These are phyloP conservation scores for Oncopeltus fasciatus DNA, from an alignment of 1,140 invertebrate species.

Conservation along the genomic window DNA sequence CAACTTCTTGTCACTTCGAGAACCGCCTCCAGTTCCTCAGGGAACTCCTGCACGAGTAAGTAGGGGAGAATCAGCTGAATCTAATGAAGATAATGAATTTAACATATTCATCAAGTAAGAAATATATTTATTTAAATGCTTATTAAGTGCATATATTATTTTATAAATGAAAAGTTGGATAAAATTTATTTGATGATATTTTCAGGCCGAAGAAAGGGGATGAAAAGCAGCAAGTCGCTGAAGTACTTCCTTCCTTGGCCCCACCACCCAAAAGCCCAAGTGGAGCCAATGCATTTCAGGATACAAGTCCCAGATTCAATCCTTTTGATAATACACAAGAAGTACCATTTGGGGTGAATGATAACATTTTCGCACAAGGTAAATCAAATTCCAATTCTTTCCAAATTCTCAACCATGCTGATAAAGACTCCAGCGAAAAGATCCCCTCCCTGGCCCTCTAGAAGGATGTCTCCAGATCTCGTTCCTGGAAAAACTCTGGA, in stretches of 20 bases:
- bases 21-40: constrained; percentile 44
- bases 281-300: constrained; percentile 27
- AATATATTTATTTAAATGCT: background rate
- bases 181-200: background rate
- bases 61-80: constrained; percentile 55
- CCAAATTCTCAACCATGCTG: too few relatives aligned
- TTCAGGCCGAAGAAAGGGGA: constrained; percentile 20
- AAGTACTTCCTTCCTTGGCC: constrained; percentile 9
- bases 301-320: constrained; percentile 47
- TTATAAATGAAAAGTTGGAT: too few relatives aligned
- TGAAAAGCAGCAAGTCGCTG: background rate
- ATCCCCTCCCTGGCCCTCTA: too few relatives aligned
- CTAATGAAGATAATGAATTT: constrained; percentile 59
- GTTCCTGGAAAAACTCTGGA: too few relatives aligned
- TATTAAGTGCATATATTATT: too few relatives aligned
- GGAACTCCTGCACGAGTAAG: constrained; percentile 39
- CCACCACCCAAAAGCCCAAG: constrained; percentile 20
- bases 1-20: constrained; percentile 64
- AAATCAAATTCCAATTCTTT: background rate
- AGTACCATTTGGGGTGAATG: constrained; percentile 31
- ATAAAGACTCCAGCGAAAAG: too few relatives aligned
- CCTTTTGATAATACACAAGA: constrained; percentile 64
- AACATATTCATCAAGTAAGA: constrained; percentile 61
- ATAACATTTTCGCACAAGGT: constrained; percentile 25
- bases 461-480: too few relatives aligned